Evolutionary conservation across 2,797 vertebrate genomes (phyloP).

Genomic region (Acanthurus leucopareius): DNA sequence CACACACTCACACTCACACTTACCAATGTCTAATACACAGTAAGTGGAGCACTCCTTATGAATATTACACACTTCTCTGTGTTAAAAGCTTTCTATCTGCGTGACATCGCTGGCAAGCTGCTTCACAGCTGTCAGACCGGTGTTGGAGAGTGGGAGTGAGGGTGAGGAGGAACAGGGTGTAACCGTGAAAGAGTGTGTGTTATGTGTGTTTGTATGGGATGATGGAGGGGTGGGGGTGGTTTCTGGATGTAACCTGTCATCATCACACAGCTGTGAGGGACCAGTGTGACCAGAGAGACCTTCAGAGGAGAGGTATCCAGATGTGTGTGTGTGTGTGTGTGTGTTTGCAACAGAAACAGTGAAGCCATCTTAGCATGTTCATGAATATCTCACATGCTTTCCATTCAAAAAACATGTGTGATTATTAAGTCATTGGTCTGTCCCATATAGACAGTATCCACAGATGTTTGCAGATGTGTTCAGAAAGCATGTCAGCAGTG

Average conservation of each 20-base stretch:
- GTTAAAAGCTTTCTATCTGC: constrained; percentile 75
- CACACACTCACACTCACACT: constrained; percentile 60
- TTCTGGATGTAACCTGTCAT: constrained; percentile 42
- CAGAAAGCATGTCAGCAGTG: constrained; percentile 6
- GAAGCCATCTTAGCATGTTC: constrained; percentile 23
- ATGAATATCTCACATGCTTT: constrained; percentile 47
- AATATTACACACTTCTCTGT: constrained; percentile 78
- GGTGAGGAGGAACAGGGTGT: constrained; percentile 36
- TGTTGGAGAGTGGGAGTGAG: constrained; percentile 43
- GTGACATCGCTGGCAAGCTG: constrained; percentile 60
- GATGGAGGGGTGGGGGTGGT: constrained; percentile 5
- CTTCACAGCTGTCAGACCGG: constrained; percentile 69
- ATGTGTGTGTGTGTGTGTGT: background rate
- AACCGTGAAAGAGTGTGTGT: constrained; percentile 18
- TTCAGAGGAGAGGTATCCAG: background rate
- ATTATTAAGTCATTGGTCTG: constrained; percentile 53
- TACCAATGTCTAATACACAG: constrained; percentile 56
- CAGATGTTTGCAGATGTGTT: constrained; percentile 30
- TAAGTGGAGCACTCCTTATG: constrained; percentile 75
- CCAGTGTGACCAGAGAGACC: constrained; percentile 7
- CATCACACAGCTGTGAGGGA: constrained; percentile 39
- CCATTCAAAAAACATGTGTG: constrained; percentile 27
- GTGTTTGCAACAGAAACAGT: background rate
- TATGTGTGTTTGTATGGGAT: constrained; percentile 3
- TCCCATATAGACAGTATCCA: constrained; percentile 18